phyloP scores from a whole-genome alignment of 2,797 vertebrate species.

The Pangasius larnaudii region DNA sequence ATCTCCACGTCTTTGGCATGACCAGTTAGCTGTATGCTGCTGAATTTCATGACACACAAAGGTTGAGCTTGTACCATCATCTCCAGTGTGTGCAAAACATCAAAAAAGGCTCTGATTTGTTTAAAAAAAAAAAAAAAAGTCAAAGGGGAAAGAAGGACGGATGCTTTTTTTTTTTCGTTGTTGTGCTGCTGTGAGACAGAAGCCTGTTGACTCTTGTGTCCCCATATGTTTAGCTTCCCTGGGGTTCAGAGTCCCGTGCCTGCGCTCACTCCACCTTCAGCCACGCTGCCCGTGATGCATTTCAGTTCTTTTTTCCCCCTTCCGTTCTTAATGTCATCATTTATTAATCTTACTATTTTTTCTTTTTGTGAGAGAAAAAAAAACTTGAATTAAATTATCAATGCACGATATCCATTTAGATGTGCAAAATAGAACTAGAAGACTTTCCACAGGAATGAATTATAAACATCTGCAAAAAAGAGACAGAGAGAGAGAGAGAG shows the following conservation, averaged over 20 bases:
- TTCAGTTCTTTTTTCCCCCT: slow-evolving; percentile 42
- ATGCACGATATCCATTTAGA: slow-evolving; percentile 83
- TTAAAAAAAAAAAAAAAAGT: slow-evolving; percentile 12
- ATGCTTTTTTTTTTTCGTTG: slow-evolving; percentile 3
- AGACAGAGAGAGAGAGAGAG: slow-evolving; percentile 15
- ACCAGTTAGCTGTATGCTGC: slow-evolving; percentile 87
- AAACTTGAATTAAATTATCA: slow-evolving; percentile 77
- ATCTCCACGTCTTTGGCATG: slow-evolving; percentile 89
- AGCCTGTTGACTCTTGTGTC: slow-evolving; percentile 43
- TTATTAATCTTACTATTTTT: slow-evolving; percentile 67
- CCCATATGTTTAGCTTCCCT: slow-evolving; percentile 62
- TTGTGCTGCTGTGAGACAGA: slow-evolving; percentile 60
- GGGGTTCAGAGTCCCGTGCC: slow-evolving; percentile 56
- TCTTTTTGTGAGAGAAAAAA: slow-evolving; percentile 68
- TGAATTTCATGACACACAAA: slow-evolving; percentile 55
- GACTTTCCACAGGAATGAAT: slow-evolving; percentile 70
- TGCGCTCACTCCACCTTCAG: slow-evolving; percentile 46
- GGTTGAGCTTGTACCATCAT: slow-evolving; percentile 33
- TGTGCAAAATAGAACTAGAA: slow-evolving; percentile 84
- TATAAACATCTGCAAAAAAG: slow-evolving; percentile 68
- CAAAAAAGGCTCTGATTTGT: slow-evolving; percentile 33
- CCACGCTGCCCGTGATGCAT: slow-evolving; percentile 38
- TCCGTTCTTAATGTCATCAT: slow-evolving; percentile 60
- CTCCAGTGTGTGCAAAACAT: slow-evolving; percentile 40
- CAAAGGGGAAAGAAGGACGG: slow-evolving; percentile 9